These are phyloP conservation scores for Orchesella flavescens DNA, from an alignment of 2,888 invertebrate species.

Conservation along the genomic window DNA sequence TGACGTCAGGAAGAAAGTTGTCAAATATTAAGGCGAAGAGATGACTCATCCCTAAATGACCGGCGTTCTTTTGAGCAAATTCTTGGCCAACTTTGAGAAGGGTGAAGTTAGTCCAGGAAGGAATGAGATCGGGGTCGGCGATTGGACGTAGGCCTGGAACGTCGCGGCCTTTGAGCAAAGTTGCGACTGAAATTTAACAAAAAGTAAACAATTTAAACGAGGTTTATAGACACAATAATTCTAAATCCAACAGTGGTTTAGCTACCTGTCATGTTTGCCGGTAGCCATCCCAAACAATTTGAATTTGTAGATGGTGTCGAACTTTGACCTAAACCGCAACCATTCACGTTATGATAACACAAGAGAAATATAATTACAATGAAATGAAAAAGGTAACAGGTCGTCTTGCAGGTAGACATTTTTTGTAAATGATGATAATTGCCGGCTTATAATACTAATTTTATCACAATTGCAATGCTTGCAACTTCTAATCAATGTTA, in stretches of 20 bases:
- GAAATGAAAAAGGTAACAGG: too few species aligned
- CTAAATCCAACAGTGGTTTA: neutral
- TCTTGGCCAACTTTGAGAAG: constrained; percentile 29
- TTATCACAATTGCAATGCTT: too few species aligned
- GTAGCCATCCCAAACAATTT: neutral
- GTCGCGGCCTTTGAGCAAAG: constrained; percentile 10
- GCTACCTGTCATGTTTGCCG: constrained; percentile 22
- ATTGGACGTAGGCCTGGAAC: neutral
- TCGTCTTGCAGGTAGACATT: too few species aligned
- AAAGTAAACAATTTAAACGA: neutral
- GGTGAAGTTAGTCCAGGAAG: constrained; percentile 16
- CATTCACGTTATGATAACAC: neutral
- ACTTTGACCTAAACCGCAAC: too few species aligned
- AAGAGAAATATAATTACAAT: neutral
- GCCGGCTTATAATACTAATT: too few species aligned
- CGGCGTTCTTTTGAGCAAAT: constrained; percentile 20
- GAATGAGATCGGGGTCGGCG: neutral
- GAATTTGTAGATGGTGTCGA: too few species aligned
- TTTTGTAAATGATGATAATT: too few species aligned
- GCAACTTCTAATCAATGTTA: too few species aligned
- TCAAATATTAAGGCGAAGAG: constrained; percentile 25
- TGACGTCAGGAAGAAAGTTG: constrained; percentile 19
- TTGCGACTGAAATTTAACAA: neutral
- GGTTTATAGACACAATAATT: too few species aligned
- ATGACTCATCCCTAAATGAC: constrained; percentile 2